Conservation (phyloP, 1,140 invertebrate genomes). For the Scylla paramamosain region DNA sequence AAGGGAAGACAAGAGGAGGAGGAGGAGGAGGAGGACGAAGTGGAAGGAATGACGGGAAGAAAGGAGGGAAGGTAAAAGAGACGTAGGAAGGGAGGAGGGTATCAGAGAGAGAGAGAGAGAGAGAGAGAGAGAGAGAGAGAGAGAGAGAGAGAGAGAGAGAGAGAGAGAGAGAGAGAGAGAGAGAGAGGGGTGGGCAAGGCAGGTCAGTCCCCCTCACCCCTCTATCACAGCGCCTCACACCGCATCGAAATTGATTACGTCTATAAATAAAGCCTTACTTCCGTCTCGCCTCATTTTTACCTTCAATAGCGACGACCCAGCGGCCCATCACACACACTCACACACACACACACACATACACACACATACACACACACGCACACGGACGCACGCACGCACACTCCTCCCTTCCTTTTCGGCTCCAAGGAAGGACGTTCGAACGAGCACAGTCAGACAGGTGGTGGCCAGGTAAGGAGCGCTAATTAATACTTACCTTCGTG, state of each 20-base stretch:
- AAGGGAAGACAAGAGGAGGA: background rate
- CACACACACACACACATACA: constrained; percentile 16
- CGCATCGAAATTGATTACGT: background rate
- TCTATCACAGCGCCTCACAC: background rate
- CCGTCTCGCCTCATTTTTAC: background rate
- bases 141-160: background rate
- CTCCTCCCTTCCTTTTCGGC: no score
- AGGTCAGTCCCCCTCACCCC: background rate
- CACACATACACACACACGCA: background rate
- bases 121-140: background rate
- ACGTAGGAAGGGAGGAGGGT: background rate
- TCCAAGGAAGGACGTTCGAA: no score
- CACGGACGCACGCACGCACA: background rate
- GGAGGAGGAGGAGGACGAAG: background rate
- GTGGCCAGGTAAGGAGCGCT: constrained; percentile 1
- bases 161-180: background rate
- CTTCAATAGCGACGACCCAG: constrained; percentile 24
- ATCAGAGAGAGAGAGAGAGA: background rate
- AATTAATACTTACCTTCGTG: constrained; percentile 23
- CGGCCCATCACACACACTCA: background rate
- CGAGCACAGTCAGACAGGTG: background rate
- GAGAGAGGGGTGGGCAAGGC: background rate
- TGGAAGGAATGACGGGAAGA: background rate
- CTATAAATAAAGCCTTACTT: background rate
- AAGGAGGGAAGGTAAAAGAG: background rate